A percentile compares a stretch with the other conserved stretches of the same genome.
Evolutionary conservation across 2,888 invertebrate genomes (phyloP).

Genomic region (Polylopha cassiicola): DNA sequence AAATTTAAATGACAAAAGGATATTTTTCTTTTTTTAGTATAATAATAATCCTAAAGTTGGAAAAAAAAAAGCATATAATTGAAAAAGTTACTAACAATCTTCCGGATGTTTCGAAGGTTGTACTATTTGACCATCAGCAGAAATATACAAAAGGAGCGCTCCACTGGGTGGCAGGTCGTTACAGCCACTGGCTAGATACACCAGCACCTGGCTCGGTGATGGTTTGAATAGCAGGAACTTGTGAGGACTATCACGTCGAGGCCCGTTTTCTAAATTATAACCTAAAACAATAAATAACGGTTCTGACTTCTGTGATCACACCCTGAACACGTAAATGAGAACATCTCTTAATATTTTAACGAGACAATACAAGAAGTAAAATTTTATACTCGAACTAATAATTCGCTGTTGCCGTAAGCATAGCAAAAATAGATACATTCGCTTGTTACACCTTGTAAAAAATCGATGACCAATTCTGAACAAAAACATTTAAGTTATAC

Average conservation of each 20-base stretch:
- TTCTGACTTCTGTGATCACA: too few species aligned
- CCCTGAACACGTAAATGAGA: not conserved
- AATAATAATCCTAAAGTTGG: too few species aligned
- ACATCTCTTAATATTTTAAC: too few species aligned
- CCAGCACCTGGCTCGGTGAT: conserved; percentile 93
- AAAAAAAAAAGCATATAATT: not conserved
- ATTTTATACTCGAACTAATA: too few species aligned
- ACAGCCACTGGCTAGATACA: conserved; percentile 94
- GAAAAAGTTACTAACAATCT: conserved; percentile 83
- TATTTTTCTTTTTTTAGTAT: too few species aligned
- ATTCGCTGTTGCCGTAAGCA: not conserved
- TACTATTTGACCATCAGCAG: conserved; percentile 93
- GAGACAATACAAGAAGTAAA: too few species aligned
- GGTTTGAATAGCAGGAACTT: conserved; percentile 98
- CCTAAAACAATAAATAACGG: conserved; percentile 27
- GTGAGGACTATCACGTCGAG: conserved; percentile 85
- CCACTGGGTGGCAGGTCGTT: conserved; percentile 95
- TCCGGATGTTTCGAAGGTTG: conserved; percentile 88
- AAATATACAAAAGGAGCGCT: conserved; percentile 93
- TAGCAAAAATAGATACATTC: not conserved
- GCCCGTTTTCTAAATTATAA: conserved; percentile 31
- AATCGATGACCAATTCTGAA: too few species aligned
- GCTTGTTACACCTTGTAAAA: too few species aligned
- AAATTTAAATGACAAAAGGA: too few species aligned
- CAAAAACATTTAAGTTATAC: too few species aligned